Evolutionary conservation across 2,888 invertebrate genomes (phyloP).

Genomic region (Dione juno): DNA sequence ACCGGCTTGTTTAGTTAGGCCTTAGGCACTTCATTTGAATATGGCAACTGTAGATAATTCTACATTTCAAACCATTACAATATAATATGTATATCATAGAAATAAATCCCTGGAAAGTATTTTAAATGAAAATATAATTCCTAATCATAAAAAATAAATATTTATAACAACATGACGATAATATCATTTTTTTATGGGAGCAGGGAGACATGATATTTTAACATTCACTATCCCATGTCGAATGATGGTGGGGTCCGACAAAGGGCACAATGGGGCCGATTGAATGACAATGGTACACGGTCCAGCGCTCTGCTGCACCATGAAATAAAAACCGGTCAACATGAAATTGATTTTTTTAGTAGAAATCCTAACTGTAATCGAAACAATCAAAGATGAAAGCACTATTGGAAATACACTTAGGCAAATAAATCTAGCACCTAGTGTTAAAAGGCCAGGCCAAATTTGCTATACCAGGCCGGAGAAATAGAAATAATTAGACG

Average conservation of each 20-base stretch:
- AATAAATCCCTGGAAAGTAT: too few species aligned
- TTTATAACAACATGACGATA: neutral
- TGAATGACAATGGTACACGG: slow-evolving; percentile 76
- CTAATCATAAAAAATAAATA: too few species aligned
- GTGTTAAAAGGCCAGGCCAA: too few species aligned
- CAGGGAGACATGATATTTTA: slow-evolving; percentile 33
- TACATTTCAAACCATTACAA: neutral
- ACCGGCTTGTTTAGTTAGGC: slow-evolving; percentile 5
- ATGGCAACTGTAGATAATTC: neutral
- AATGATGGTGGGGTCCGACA: slow-evolving; percentile 53
- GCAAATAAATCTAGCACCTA: too few species aligned
- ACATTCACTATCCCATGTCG: slow-evolving; percentile 40
- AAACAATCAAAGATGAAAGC: slow-evolving; percentile 4
- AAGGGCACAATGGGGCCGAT: slow-evolving; percentile 72
- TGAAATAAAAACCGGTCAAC: slow-evolving; percentile 45
- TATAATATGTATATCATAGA: neutral
- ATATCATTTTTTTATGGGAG: slow-evolving; percentile 12
- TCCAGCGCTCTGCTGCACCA: slow-evolving; percentile 58
- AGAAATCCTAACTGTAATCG: slow-evolving; percentile 24
- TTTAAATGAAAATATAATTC: too few species aligned
- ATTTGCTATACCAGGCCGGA: too few species aligned
- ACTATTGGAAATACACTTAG: neutral
- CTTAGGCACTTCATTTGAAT: neutral
- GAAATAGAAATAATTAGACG: too few species aligned
- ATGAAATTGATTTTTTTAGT: slow-evolving; percentile 36